Evolutionary conservation across 2,888 invertebrate species (phyloP).

Genomic region (Zeuzera pyrina): DNA sequence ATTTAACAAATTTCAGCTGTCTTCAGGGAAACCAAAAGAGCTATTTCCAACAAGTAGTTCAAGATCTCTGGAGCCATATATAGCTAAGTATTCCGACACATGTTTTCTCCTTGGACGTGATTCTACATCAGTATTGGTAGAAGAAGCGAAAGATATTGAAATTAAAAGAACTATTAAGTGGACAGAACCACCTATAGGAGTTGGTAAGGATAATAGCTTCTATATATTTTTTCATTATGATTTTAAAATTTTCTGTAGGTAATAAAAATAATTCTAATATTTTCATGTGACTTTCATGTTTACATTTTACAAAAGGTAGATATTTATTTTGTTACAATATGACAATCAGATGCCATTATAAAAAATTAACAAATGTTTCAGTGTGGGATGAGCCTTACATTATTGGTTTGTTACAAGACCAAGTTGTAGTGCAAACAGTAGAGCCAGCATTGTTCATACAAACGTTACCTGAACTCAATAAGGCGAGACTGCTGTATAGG

Average conservation of each 20-base stretch:
- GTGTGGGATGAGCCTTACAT: slow-evolving; percentile 96
- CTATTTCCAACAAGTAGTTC: slow-evolving; percentile 88
- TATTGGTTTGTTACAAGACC: slow-evolving; percentile 86
- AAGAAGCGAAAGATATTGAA: slow-evolving; percentile 76
- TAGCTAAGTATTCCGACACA: slow-evolving; percentile 82
- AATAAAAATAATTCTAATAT: background rate
- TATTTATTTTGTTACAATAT: background rate
- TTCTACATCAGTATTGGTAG: slow-evolving; percentile 88
- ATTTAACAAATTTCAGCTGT: slow-evolving; percentile 34
- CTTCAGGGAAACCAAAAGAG: slow-evolving; percentile 80
- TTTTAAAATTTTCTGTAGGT: background rate
- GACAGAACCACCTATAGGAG: slow-evolving; percentile 82
- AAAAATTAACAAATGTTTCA: slow-evolving; percentile 41
- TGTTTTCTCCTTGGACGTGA: slow-evolving; percentile 90
- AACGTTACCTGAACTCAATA: slow-evolving; percentile 81
- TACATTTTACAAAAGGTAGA: background rate
- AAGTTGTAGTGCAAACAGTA: slow-evolving; percentile 89
- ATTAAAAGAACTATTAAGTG: slow-evolving; percentile 83
- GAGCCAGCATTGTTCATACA: slow-evolving; percentile 88
- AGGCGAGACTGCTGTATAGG: slow-evolving; percentile 81
- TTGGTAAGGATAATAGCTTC: slow-evolving; percentile 60
- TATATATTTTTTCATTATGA: background rate
- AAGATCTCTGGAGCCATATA: slow-evolving; percentile 85
- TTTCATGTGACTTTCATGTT: background rate
- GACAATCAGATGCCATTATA: background rate